Base-by-base conservation (phyloP, 2,113 vertebrate species). In the Vireo altiloquus region DNA sequence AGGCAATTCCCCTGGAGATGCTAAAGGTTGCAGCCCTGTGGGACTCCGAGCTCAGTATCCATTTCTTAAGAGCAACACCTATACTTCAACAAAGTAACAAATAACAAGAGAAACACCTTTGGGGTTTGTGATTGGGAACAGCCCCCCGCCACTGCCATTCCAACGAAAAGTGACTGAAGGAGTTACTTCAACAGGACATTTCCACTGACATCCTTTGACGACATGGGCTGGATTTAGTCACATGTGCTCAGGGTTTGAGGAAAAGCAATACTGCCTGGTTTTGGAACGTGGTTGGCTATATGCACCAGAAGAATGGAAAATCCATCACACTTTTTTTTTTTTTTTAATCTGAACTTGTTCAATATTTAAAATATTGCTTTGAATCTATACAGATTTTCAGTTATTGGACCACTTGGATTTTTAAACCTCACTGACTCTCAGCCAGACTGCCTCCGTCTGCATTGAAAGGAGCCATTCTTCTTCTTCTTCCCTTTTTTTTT, bases 381-480 rank as follows among this genome's bases (percentile, higher is more conserved):
- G 96, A 96, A 95, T 93, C 83, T 95, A 71, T 91, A 96, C 95
- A 96, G 95, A 91, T 95, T 97, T 97, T 97, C 95, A 96, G 94
- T 97, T 97, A 97, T 91, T 97, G 91, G 96, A 94, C 97, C 94
- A 89, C 87, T 97, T 78, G 92, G 96, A 94, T 90, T 91, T 97
- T 97, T 95, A 94, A 97, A 95, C 64, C 77, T 70, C n/a, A 37
- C 94, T 97, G 96, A 96, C 83, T 96, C 42, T 47, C 89, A 94
- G 95, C 97, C 97, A 97, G 93, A 64, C 83, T 96, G 90, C 94
- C 92, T 97, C 92, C 50, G 69, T 91, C 90, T 92, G 69, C 24
- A 16, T 75, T 98, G 96, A 98, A 98, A 97, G 96, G 90, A 82
- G 57, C 95, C 94, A 96, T 98, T 98, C 95, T 97, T 98, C 92